Percentiles rank a stretch among this genome's conserved stretches.
phyloP scores from a whole-genome alignment of 2,797 vertebrate species.

The Sternarchorhynchus goeldii region DNA sequence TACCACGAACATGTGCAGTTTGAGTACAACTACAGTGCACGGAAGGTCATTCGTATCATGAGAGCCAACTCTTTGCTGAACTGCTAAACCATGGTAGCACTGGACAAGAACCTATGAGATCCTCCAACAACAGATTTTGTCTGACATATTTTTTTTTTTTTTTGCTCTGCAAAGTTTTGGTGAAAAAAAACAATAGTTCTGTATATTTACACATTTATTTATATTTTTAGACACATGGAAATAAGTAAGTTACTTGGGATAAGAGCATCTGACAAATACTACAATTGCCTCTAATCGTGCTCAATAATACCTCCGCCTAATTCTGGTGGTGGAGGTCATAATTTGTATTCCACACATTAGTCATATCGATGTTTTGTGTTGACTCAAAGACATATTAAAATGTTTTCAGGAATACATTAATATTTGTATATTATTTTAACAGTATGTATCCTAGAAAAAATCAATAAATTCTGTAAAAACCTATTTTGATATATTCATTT shows the following conservation, averaged over 20 bases:
- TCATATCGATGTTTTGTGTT: constrained; percentile 15
- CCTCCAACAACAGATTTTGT: not conserved
- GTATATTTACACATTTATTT: constrained; percentile 40
- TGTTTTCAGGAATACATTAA: not conserved
- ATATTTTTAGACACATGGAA: constrained; percentile 41
- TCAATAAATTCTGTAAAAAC: constrained; percentile 20
- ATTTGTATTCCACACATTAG: not conserved
- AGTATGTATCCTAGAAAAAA: not conserved
- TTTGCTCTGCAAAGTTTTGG: not conserved
- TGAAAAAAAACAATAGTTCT: constrained; percentile 6
- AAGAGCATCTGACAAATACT: not conserved
- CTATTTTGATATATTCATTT: not conserved
- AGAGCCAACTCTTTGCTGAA: constrained; percentile 86
- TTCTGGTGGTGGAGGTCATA: not conserved
- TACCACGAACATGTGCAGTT: constrained; percentile 84
- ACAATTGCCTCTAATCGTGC: not conserved
- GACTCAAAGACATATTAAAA: not conserved
- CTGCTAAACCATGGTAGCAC: constrained; percentile 71
- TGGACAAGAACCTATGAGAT: not conserved
- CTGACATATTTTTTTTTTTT: not conserved
- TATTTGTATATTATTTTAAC: constrained; percentile 26
- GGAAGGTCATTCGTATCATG: constrained; percentile 82
- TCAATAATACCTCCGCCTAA: not conserved
- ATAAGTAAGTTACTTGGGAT: constrained; percentile 17
- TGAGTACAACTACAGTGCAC: constrained; percentile 86